Conservation (phyloP, 2,113 vertebrate species). For the Equus quagga region DNA sequence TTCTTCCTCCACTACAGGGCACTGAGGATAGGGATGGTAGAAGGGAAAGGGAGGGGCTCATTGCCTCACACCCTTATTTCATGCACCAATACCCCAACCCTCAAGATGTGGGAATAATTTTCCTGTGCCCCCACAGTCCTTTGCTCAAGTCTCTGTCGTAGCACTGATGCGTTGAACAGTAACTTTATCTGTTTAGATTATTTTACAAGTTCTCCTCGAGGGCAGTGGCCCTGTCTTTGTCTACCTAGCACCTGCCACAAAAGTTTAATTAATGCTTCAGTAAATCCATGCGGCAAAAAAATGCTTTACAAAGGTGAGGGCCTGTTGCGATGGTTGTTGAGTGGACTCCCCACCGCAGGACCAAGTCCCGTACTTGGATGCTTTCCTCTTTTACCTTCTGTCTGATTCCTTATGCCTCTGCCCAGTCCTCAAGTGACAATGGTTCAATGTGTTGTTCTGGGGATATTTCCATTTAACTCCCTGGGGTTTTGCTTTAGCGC, state of each 20-base stretch:
- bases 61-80: not conserved
- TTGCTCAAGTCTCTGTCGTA: not conserved
- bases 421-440: not conserved
- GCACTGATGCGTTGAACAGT: fast-evolving
- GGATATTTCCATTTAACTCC: not conserved
- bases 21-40: not conserved
- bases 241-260: not conserved
- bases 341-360: not conserved
- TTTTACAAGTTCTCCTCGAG: not conserved
- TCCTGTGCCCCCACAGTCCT: not conserved
- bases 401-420: not conserved
- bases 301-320: not conserved
- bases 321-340: not conserved
- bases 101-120: not conserved
- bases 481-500: not conserved
- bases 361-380: not conserved
- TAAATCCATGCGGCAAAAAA: not conserved
- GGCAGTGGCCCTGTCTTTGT: not conserved
- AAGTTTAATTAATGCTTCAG: not conserved
- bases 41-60: not conserved
- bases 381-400: not conserved
- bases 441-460: not conserved
- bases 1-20: not conserved
- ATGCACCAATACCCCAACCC: no score
- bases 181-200: not conserved